A percentile compares a stretch with the other conserved stretches of the same genome.
Evolutionary conservation across 2,797 vertebrate genomes (phyloP).

Genomic region (Botia almorhae): DNA sequence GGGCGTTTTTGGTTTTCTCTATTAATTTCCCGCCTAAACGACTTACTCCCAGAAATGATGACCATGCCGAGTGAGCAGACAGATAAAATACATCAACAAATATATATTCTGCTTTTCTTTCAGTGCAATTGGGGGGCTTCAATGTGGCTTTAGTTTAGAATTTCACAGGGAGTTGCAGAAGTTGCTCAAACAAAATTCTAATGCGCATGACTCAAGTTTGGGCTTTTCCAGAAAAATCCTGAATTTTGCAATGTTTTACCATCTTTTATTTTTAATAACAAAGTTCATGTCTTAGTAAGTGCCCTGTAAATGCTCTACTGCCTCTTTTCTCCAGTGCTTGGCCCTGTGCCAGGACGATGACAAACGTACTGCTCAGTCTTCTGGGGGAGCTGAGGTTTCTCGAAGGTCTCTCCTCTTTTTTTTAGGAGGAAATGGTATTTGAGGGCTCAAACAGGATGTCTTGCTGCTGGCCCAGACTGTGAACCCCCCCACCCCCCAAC

Average conservation of each 20-base stretch:
- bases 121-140: constrained; percentile 33
- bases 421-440: constrained; percentile 78
- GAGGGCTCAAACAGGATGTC: constrained; percentile 86
- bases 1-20: constrained; percentile 67
- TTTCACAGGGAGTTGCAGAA: background rate
- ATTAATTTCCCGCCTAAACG: constrained; percentile 60
- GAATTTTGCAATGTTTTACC: constrained; percentile 64
- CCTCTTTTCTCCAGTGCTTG: constrained; percentile 73
- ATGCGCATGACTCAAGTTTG: background rate
- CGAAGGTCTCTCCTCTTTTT: constrained; percentile 73
- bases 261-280: constrained; percentile 73
- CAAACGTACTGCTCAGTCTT: constrained; percentile 82
- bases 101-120: constrained; percentile 53
- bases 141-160: background rate
- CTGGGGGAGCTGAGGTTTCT: constrained; percentile 78
- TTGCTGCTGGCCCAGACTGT: constrained; percentile 78
- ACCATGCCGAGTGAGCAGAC: constrained; percentile 15
- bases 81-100: constrained; percentile 53
- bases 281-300: constrained; percentile 75
- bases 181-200: background rate
- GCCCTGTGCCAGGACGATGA: constrained; percentile 84
- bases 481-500: constrained; percentile 60
- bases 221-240: constrained; percentile 1
- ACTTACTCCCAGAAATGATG: constrained; percentile 51
- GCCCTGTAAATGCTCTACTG: constrained; percentile 66